Base-by-base conservation (phyloP, 2,113 vertebrate genomes). In the Lophochroa leadbeateri region DNA sequence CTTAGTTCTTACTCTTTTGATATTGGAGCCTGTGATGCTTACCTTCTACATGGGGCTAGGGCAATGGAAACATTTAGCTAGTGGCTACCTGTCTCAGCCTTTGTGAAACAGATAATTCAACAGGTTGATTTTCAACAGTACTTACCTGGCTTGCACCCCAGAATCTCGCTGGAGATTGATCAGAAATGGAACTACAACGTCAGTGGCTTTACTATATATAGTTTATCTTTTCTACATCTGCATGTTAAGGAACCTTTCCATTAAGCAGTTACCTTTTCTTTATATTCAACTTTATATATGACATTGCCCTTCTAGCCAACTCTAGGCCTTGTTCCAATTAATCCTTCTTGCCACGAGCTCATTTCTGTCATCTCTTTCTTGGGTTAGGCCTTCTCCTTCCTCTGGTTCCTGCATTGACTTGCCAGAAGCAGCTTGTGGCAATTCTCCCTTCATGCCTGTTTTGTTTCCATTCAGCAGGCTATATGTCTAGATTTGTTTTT, bases 131-230 rank as follows among this genome's bases (percentile, higher is more conserved):
- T 83, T 23, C 41, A 86, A 29, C 47, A 19, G 7, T 57, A 58
- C 50, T 88, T 84, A 18, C 70, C 47, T 69, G 21, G 13, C 67
- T 69, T 82, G n/a, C 25, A 53, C 10, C 17, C 21, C n/a, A 37
- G 24, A 5, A 6, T 55, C 43, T 75, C 6, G 0, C 1, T 63
- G 68, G 63, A 86, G 28, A 57, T 7, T 35, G 27, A 70, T 47
- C 47, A 31, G 27, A 75, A 64, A 9, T 21, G 31, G 33, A 83
- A 20, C 58, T 63, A 63, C 33, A 46, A 58, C 21, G 55, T 25
- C 0, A 0, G 20, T 44, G 23, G 6, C 43, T 88, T 95, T 35
- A 11, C 23, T 52, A 2, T 3, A 6, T n/a, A 5, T 6, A 50
- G 53, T 52, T 85, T 5, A 4, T 67, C 18, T 46, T 67, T 84